phyloP scores from a whole-genome alignment of 1,140 invertebrate genomes.

The Heliothis subflexa region DNA sequence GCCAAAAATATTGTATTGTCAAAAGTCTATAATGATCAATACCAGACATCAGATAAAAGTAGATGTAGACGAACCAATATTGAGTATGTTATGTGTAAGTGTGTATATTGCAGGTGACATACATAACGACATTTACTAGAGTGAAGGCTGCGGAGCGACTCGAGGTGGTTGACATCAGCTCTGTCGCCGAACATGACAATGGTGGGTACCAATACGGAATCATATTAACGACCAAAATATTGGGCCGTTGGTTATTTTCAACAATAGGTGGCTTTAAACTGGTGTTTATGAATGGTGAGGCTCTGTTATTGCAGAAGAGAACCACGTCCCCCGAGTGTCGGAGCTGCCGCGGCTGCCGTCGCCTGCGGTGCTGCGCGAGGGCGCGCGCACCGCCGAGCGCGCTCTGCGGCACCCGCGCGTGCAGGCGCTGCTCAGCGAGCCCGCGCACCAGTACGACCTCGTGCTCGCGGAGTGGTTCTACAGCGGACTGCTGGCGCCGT shows the following conservation, averaged over 20 bases:
- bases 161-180: slow-evolving; percentile 54
- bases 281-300: neutral
- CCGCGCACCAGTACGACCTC: slow-evolving; percentile 52
- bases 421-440: slow-evolving; percentile 57
- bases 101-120: slow-evolving; percentile 60
- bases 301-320: neutral
- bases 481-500: slow-evolving; percentile 66
- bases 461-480: slow-evolving; percentile 67
- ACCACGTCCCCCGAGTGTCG: neutral
- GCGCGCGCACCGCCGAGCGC: slow-evolving; percentile 40
- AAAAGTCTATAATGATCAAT: too few species aligned
- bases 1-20: too few species aligned
- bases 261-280: neutral
- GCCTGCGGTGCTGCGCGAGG: slow-evolving; percentile 44
- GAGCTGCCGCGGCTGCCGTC: slow-evolving; percentile 6
- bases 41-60: too few species aligned
- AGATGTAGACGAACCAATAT: neutral
- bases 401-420: slow-evolving; percentile 55
- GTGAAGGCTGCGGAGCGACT: slow-evolving; percentile 40
- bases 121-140: slow-evolving; percentile 55
- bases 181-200: slow-evolving; percentile 4
- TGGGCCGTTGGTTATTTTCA: too few species aligned
- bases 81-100: neutral
- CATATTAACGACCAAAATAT: too few species aligned
- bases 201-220: neutral